A percentile compares a stretch with the other conserved stretches of the same genome.
Evolutionary conservation across 2,797 vertebrate genomes (phyloP).

Genomic region (Sebastes oblongus): DNA sequence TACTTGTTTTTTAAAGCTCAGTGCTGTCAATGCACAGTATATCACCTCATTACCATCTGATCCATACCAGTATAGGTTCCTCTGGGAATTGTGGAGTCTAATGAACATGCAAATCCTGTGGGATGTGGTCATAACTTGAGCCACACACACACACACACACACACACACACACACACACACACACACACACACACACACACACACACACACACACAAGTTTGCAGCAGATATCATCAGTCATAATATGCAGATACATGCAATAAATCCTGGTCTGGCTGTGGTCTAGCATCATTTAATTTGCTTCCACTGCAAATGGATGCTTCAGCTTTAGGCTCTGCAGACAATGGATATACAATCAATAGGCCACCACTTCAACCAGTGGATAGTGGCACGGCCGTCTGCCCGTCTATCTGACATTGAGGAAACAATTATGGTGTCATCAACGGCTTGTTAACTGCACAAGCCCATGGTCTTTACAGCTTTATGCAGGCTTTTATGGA

Average conservation of each 20-base stretch:
- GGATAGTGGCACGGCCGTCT: conserved; percentile 32
- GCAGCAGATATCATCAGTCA: not conserved
- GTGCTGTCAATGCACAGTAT: not conserved
- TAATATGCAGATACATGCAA: not conserved
- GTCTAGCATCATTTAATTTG: conserved; percentile 9
- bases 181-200: no score
- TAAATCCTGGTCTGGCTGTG: conserved; percentile 5
- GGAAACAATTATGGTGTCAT: conserved; percentile 53
- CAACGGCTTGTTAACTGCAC: conserved; percentile 47
- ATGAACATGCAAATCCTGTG: conserved; percentile 25
- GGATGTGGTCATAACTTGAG: conserved; percentile 1
- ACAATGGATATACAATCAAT: conserved; percentile 51
- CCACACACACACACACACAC: not conserved
- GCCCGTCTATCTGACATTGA: conserved; percentile 44
- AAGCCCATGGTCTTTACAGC: conserved; percentile 20
- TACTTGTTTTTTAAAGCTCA: not conserved
- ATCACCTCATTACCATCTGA: not conserved
- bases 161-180: not conserved
- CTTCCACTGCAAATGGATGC: conserved; percentile 9
- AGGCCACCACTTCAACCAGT: conserved; percentile 53
- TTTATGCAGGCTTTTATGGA: conserved; percentile 19
- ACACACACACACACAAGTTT: not conserved
- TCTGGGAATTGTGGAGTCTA: not conserved
- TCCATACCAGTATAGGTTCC: not conserved
- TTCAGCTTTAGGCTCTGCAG: conserved; percentile 20